A percentile compares a stretch with the other conserved stretches of the same genome.
phyloP scores from a whole-genome alignment of 2,888 invertebrate genomes.

The Volucella inflata region DNA sequence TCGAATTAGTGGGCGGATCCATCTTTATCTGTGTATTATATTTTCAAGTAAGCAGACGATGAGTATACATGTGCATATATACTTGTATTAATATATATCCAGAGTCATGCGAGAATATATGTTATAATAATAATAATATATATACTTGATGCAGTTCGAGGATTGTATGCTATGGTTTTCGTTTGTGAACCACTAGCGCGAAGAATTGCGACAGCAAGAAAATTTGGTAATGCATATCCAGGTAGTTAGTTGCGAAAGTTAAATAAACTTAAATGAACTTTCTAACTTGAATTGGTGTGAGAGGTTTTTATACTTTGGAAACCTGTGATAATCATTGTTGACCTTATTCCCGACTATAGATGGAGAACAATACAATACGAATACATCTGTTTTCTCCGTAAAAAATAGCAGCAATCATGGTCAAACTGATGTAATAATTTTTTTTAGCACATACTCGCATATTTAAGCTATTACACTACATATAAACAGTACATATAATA shows the following conservation, averaged over 20 bases:
- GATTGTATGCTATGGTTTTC: constrained; percentile 23
- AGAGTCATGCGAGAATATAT: too few relatives aligned
- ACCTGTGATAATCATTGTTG: constrained; percentile 36
- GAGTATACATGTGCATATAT: constrained; percentile 3
- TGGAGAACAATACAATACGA: constrained; percentile 27
- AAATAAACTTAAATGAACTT: not conserved
- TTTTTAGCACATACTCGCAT: too few relatives aligned
- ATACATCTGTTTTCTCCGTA: not conserved
- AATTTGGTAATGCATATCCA: constrained; percentile 34
- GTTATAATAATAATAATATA: too few relatives aligned
- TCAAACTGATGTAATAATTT: too few relatives aligned
- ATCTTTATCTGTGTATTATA: constrained; percentile 48
- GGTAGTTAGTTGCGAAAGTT: constrained; percentile 33
- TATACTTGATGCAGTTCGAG: not conserved
- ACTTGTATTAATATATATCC: constrained; percentile 8
- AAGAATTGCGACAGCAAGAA: not conserved
- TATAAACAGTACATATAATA: too few relatives aligned
- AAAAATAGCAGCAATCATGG: too few relatives aligned
- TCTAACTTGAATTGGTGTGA: constrained; percentile 1
- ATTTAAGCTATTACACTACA: too few relatives aligned
- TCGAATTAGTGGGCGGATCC: constrained; percentile 67
- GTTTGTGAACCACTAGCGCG: constrained; percentile 39
- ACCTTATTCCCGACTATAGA: constrained; percentile 50
- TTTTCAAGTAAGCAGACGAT: not conserved
- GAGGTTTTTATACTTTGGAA: not conserved